phyloP scores from a whole-genome alignment of 2,888 invertebrate species.

The Heteropelma amictum region DNA sequence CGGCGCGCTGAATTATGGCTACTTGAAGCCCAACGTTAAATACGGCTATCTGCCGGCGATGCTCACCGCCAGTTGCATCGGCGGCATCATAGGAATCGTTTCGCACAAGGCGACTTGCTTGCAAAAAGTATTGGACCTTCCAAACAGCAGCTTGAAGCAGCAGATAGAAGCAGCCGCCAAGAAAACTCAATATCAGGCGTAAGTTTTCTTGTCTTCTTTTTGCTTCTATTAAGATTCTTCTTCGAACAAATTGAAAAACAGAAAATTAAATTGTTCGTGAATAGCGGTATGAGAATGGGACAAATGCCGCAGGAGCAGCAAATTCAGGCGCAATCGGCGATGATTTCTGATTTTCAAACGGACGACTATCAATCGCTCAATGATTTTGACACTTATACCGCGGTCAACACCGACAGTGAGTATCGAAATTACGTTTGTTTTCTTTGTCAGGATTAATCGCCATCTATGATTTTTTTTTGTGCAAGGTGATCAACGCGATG shows the following conservation, averaged over 20 bases:
- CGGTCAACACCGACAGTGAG: constrained; percentile 37
- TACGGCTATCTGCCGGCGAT: neutral
- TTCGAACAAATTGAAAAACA: neutral
- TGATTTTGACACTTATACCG: constrained; percentile 40
- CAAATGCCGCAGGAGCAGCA: neutral
- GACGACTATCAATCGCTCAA: constrained; percentile 16
- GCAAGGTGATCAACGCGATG: constrained; percentile 17
- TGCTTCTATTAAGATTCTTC: neutral
- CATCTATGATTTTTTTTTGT: neutral
- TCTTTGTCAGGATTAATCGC: neutral
- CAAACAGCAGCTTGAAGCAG: constrained; percentile 18
- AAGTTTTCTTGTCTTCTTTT: neutral
- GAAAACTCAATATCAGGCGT: neutral
- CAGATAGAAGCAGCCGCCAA: neutral
- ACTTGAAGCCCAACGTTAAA: neutral
- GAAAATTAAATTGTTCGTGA: neutral
- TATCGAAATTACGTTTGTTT: neutral
- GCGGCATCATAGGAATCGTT: neutral
- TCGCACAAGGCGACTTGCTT: constrained; percentile 7
- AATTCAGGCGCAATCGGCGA: neutral
- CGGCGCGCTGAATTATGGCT: neutral
- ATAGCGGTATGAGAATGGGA: neutral
- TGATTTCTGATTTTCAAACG: constrained; percentile 16
- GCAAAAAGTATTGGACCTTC: constrained; percentile 33
- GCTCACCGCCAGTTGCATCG: neutral